Evolutionary conservation across 1,140 invertebrate species (phyloP), one percentile per base, ranked within the genome.

Genomic region (Bombus balteatus): DNA sequence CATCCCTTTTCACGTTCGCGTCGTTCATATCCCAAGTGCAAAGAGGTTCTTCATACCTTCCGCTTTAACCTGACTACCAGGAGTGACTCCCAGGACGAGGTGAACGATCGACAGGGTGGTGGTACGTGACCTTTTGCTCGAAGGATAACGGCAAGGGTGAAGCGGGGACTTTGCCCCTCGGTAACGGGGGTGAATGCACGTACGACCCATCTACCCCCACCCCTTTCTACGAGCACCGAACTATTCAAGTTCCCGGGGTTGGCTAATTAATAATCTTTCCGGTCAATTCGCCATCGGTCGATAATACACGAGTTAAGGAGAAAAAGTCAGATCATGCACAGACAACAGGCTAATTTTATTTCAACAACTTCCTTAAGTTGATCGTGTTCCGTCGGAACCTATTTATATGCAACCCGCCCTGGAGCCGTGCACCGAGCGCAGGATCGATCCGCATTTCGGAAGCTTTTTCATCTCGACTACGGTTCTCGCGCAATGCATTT

Each of bases 51-150:
- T 91, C 82, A 87, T 90, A 84, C 90, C 93, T 94, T 94, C 93
- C 88, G 91, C 93, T 94, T 94, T 93, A 94, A 94, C 92, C 89
- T 89, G 92, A 84, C 83, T 85, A 89, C 86, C 91, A 92, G 93
- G 92, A 93, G 90, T 91, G 91, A 90, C 90, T 94, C 93, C 93
- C 92, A 94, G 93, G 93, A 94, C 93, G 93, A 94, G 94, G 93
- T 94, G 94, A 94, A 94, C 93, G 94, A 93, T 94, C 94, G 93
- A 90, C 91, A 92, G 93, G 94, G 93, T 92, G 91, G 94, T 90
- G 87, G 93, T 92, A 94, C 93, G 93, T 94, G 94, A 94, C 94
- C 94, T 94, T 94, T 94, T 94, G 93, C 92, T 91, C 92, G 93
- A 94, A 94, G 93, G 94, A 94, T 94, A 94, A 94, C 90, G 93